phyloP scores from a whole-genome alignment of 2,888 invertebrate species.

The Odontocolon sp. region DNA sequence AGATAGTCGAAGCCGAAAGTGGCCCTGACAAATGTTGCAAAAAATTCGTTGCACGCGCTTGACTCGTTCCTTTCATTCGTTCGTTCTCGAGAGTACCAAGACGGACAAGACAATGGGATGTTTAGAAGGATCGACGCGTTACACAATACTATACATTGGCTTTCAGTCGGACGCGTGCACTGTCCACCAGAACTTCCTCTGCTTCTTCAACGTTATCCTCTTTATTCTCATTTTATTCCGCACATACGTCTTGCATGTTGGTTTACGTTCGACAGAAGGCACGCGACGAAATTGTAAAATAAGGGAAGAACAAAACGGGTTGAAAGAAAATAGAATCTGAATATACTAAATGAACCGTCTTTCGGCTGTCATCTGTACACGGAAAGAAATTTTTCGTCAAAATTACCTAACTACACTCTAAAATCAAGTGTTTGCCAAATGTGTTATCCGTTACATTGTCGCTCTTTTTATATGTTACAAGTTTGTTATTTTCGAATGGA shows the following conservation, averaged over 20 bases:
- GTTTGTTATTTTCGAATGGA: no score
- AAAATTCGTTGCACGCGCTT: slow-evolving; percentile 58
- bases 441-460: no score
- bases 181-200: slow-evolving; percentile 22
- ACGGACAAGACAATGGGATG: slow-evolving; percentile 80
- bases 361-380: no score
- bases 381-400: no score
- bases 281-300: slow-evolving; percentile 46
- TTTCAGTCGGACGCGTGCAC: slow-evolving; percentile 31
- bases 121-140: slow-evolving; percentile 74
- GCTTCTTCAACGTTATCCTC: slow-evolving; percentile 31
- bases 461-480: no score
- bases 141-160: slow-evolving; percentile 67
- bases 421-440: no score
- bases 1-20: slow-evolving; percentile 67
- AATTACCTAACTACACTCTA: no score
- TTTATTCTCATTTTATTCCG: slow-evolving; percentile 55
- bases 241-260: slow-evolving; percentile 51
- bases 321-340: slow-evolving; percentile 39
- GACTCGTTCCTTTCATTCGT: slow-evolving; percentile 3
- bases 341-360: no score
- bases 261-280: slow-evolving; percentile 45
- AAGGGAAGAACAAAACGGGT: slow-evolving; percentile 53
- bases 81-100: slow-evolving; percentile 67
- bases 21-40: slow-evolving; percentile 78